phyloP scores from a whole-genome alignment of 2,113 vertebrate species.

The Lycaon pictus region DNA sequence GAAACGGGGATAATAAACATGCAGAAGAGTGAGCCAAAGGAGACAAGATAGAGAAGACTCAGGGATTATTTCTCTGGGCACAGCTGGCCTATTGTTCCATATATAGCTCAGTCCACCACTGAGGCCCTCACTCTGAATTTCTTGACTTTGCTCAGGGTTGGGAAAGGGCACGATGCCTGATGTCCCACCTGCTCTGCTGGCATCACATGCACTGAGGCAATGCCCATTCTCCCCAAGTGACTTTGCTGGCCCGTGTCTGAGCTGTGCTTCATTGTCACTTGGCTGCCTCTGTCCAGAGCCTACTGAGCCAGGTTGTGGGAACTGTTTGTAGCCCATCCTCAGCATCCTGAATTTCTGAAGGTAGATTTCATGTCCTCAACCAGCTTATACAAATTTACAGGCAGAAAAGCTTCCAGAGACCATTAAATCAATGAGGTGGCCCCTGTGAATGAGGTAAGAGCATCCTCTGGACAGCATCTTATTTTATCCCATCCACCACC shows the following conservation, averaged over 20 bases:
- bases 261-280: neutral
- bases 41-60: neutral
- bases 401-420: neutral
- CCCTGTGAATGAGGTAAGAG: neutral
- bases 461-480: neutral
- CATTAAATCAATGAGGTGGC: neutral
- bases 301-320: neutral
- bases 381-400: neutral
- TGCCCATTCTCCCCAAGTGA: neutral
- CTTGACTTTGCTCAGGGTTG: rapidly evolving
- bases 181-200: neutral
- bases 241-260: neutral
- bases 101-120: neutral
- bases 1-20: neutral
- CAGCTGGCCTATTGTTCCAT: neutral
- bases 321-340: neutral
- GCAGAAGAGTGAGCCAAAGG: neutral
- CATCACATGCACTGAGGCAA: neutral
- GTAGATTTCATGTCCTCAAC: neutral
- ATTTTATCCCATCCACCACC: neutral
- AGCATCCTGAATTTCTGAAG: neutral
- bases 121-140: neutral
- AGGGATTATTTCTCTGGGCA: neutral
- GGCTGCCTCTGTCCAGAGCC: neutral
- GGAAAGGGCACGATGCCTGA: neutral